Evolutionary conservation across 2,113 vertebrate species (phyloP).

Genomic region (Oreochromis niloticus): DNA sequence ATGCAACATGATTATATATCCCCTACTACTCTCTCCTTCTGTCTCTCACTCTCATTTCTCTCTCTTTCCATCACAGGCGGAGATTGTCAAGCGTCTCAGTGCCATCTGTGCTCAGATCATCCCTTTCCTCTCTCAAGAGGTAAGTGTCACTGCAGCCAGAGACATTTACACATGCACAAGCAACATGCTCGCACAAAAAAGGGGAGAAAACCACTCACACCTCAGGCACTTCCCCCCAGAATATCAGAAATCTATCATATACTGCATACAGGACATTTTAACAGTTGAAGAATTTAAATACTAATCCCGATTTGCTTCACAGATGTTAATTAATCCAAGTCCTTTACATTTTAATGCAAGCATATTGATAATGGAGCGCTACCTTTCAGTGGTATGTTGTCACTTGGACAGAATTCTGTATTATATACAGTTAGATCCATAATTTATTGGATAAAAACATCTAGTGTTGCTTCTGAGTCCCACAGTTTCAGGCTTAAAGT

Average conservation of each 20-base stretch:
- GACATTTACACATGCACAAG: neutral
- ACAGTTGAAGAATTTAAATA: neutral
- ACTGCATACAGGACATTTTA: neutral
- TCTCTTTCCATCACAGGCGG: conserved; percentile 72
- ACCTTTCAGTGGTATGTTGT: neutral
- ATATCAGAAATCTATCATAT: neutral
- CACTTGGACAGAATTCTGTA: neutral
- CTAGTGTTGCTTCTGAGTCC: neutral
- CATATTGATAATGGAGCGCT: neutral
- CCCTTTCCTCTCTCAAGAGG: conserved; percentile 93
- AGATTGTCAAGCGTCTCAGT: conserved; percentile 91
- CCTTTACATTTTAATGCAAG: neutral
- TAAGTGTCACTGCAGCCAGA: conserved; percentile 61
- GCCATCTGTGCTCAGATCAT: conserved; percentile 91
- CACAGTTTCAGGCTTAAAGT: neutral
- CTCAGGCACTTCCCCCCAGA: neutral
- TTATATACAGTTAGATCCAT: neutral
- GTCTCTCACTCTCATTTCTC: neutral
- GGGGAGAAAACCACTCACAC: neutral
- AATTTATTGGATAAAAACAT: neutral
- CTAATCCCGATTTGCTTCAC: neutral
- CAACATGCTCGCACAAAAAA: neutral
- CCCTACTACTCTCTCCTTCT: conserved; percentile 6
- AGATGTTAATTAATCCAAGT: neutral
- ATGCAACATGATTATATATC: conserved; percentile 13